phyloP scores from a whole-genome alignment of 2,797 vertebrate genomes.

The Typhlichthys subterraneus region DNA sequence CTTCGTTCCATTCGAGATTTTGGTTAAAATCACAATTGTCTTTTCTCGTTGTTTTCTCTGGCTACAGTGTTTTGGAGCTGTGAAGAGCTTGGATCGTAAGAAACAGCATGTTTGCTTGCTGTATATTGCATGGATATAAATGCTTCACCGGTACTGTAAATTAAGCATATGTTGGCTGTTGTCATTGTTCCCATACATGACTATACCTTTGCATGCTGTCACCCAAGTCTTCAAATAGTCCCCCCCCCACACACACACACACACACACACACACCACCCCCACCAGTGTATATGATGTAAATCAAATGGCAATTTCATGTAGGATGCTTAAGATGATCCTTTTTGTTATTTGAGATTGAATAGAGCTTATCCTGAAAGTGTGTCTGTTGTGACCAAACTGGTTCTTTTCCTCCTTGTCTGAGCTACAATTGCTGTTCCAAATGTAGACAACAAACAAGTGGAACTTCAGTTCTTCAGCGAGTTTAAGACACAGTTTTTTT shows the following conservation, averaged over 20 bases:
- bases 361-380: constrained; percentile 11
- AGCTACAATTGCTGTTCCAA: constrained; percentile 19
- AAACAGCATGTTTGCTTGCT: constrained; percentile 61
- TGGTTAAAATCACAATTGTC: constrained; percentile 5
- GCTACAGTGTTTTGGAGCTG: constrained; percentile 53
- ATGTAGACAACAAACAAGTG: constrained; percentile 14
- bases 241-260: background rate
- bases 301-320: background rate
- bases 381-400: constrained; percentile 17
- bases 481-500: constrained; percentile 4
- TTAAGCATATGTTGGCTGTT: constrained; percentile 9
- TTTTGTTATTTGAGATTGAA: constrained; percentile 34
- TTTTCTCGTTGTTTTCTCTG: constrained; percentile 43
- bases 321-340: constrained; percentile 18
- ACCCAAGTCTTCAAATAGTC: constrained; percentile 14
- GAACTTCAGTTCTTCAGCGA: constrained; percentile 9
- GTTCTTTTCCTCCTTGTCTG: constrained; percentile 20
- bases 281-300: background rate
- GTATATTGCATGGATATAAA: constrained; percentile 51
- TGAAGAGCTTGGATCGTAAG: constrained; percentile 61
- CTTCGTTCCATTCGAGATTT: background rate
- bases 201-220: constrained; percentile 24
- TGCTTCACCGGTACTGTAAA: constrained; percentile 5
- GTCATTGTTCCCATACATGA: constrained; percentile 8
- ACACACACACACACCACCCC: background rate